Percentiles rank a stretch among this genome's conserved stretches.
Conservation (phyloP, 2,797 vertebrate genomes). For the Anguilla anguilla region DNA sequence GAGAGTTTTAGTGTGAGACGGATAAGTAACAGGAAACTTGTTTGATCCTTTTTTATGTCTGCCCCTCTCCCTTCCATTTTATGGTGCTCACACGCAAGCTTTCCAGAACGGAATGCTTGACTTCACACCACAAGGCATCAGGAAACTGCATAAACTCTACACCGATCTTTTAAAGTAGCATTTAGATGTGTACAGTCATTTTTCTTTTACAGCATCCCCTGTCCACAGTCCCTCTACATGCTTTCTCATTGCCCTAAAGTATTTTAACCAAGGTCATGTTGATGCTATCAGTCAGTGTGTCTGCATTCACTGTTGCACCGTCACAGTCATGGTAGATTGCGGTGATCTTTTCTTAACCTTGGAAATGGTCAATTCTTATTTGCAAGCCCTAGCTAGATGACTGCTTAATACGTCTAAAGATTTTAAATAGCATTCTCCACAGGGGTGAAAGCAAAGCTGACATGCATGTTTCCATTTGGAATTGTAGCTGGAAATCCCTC, state of each 20-base stretch:
- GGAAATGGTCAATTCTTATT: conserved; percentile 29
- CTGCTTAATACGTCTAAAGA: not conserved
- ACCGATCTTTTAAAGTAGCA: not conserved
- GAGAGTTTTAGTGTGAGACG: not conserved
- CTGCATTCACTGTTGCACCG: conserved; percentile 20
- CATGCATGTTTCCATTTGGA: not conserved
- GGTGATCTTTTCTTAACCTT: conserved; percentile 39
- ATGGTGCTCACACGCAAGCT: not conserved
- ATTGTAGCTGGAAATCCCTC: not conserved
- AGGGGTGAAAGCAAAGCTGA: conserved; percentile 1
- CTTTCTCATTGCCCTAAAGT: not conserved
- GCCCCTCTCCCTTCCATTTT: not conserved
- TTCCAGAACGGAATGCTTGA: conserved; percentile 4
- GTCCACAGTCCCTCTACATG: not conserved
- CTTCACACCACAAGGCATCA: conserved; percentile 10
- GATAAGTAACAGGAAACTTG: conserved; percentile 1
- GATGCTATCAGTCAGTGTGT: conserved; percentile 41
- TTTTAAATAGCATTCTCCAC: not conserved
- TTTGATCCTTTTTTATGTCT: not conserved
- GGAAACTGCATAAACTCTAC: not conserved
- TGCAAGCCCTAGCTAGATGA: not conserved
- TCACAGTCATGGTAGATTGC: conserved; percentile 38
- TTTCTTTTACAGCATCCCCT: not conserved
- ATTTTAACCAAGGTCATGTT: conserved; percentile 41
- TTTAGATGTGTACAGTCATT: not conserved